Percentiles rank a stretch among this genome's conserved stretches.
Conservation (phyloP, 2,888 invertebrate genomes). For the Harpalus rubripes region DNA sequence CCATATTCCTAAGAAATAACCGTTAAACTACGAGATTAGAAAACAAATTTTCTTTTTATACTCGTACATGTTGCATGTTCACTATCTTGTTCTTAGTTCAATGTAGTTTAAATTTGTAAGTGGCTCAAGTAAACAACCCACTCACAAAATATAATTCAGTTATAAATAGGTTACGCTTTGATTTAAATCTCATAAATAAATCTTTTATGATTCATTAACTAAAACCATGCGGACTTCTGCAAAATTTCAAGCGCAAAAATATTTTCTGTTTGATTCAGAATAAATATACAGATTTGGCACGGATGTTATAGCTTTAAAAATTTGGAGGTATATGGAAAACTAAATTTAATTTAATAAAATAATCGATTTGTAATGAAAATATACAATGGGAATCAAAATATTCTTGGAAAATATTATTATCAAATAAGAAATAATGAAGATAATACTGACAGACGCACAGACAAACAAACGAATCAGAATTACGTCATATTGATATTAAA, state of each 20-base stretch:
- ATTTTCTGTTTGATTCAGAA: neutral
- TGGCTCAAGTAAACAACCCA: conserved; percentile 24
- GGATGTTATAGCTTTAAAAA: conserved; percentile 4
- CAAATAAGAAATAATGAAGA: no score
- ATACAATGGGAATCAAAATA: no score
- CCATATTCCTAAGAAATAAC: neutral
- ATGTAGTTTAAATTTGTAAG: conserved; percentile 12
- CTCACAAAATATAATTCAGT: conserved; percentile 16
- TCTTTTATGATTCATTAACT: conserved; percentile 52
- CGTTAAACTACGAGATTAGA: neutral
- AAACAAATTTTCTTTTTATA: neutral
- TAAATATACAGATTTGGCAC: conserved; percentile 22
- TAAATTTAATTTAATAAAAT: neutral
- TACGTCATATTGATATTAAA: no score
- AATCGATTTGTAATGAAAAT: neutral
- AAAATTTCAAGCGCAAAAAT: conserved; percentile 26
- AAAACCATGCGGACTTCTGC: conserved; percentile 32
- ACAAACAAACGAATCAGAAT: no score
- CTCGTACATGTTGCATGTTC: neutral
- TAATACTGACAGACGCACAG: no score
- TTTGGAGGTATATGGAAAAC: conserved; percentile 9
- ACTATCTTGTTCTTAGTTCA: neutral
- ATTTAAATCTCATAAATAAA: conserved; percentile 46
- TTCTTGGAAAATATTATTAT: no score
- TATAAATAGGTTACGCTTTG: conserved; percentile 33